A percentile compares a stretch with the other conserved stretches of the same genome.
Evolutionary conservation across 2,113 vertebrate species (phyloP).

Genomic region (Talpa occidentalis): DNA sequence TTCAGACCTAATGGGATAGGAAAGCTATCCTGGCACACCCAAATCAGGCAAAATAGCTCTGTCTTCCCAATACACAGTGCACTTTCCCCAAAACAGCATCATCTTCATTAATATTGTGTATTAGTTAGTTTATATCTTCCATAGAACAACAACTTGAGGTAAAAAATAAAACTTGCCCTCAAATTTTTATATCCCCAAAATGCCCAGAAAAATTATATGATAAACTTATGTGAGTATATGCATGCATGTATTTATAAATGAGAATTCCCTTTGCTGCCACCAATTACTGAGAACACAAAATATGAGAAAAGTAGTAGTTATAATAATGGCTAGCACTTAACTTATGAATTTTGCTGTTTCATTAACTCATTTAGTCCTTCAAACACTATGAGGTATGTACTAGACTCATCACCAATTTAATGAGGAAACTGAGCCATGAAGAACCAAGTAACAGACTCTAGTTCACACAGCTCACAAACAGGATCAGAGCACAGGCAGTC

Average conservation of each 20-base stretch:
- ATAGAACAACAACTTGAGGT: not conserved
- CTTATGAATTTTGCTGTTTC: not conserved
- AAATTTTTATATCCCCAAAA: not conserved
- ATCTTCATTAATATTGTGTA: not conserved
- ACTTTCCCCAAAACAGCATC: not conserved
- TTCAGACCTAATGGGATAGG: not conserved
- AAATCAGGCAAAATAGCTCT: not conserved
- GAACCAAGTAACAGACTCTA: not conserved
- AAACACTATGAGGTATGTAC: not conserved
- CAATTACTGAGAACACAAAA: not conserved
- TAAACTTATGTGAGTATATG: not conserved
- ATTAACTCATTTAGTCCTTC: not conserved
- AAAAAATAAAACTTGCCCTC: not conserved
- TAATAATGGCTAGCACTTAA: not conserved
- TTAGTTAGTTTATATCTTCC: not conserved
- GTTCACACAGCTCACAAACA: not conserved
- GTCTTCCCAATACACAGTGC: not conserved
- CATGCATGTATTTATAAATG: not conserved
- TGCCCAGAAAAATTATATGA: not conserved
- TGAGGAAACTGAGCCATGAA: not conserved
- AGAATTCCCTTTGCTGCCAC: conserved; percentile 21
- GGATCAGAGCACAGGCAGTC: not conserved
- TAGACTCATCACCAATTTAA: conserved; percentile 6
- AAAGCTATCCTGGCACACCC: not conserved
- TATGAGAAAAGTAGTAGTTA: not conserved